Conservation (phyloP, 2,113 vertebrate species). For the Gambusia holbrooki region DNA sequence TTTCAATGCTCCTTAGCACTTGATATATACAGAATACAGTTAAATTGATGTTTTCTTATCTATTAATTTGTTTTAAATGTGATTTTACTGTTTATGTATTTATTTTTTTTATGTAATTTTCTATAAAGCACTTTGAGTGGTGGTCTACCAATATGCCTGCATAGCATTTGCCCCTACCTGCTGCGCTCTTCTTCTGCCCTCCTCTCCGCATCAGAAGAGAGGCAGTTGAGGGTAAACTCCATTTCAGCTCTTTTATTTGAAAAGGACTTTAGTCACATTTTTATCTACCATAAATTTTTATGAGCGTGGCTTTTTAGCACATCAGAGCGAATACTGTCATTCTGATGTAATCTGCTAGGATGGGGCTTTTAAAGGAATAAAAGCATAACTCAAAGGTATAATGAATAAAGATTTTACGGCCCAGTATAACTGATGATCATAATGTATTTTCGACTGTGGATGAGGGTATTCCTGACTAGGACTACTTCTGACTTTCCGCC, state of each 20-base stretch:
- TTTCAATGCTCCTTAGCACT: no score
- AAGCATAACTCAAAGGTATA: slow-evolving; percentile 46
- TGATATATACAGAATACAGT: background rate
- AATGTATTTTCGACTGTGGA: slow-evolving; percentile 43
- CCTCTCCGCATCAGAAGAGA: background rate
- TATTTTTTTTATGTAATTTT: background rate
- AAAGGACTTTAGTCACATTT: slow-evolving; percentile 39
- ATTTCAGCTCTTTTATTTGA: slow-evolving; percentile 26
- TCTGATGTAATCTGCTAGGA: slow-evolving; percentile 35
- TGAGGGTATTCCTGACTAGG: slow-evolving; percentile 48
- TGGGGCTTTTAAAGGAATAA: slow-evolving; percentile 30
- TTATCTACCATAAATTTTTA: slow-evolving; percentile 58
- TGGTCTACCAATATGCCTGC: background rate
- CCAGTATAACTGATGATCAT: slow-evolving; percentile 43
- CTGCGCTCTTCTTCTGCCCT: slow-evolving; percentile 1
- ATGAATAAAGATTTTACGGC: slow-evolving; percentile 50
- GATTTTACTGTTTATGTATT: background rate
- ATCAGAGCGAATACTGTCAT: slow-evolving; percentile 27
- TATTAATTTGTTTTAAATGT: background rate
- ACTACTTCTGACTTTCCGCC: slow-evolving; percentile 30
- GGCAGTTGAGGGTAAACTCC: slow-evolving; percentile 7
- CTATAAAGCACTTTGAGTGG: background rate
- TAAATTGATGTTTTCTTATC: background rate
- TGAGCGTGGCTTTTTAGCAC: slow-evolving; percentile 29
- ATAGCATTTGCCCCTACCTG: background rate